Conservation (phyloP, 2,888 invertebrate genomes). For the Folsomia manolachei region DNA sequence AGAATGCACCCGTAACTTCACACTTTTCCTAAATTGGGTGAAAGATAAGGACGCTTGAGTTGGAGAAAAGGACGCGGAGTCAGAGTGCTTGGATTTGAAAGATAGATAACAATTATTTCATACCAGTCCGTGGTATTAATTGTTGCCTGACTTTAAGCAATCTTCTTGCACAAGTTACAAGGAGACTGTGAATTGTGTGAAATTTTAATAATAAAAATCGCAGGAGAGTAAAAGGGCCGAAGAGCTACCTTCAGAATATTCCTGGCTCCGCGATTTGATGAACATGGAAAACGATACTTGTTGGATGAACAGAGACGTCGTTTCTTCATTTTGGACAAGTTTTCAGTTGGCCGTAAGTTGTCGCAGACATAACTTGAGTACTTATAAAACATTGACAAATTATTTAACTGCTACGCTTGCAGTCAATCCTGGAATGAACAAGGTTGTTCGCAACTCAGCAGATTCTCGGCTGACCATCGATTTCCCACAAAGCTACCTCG, state of each 20-base stretch:
- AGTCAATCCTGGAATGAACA: constrained; percentile 59
- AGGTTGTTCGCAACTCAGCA: constrained; percentile 64
- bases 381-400: constrained; percentile 17
- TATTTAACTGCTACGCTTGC: constrained; percentile 38
- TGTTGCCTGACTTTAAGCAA: constrained; percentile 30
- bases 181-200: neutral
- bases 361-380: constrained; percentile 4
- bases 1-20: neutral
- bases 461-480: constrained; percentile 79
- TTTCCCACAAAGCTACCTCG: constrained; percentile 75
- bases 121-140: too few species aligned
- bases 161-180: neutral
- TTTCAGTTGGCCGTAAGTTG: constrained; percentile 62
- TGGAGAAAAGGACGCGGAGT: too few species aligned
- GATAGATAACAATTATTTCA: too few species aligned
- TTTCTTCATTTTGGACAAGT: constrained; percentile 72
- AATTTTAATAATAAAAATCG: neutral
- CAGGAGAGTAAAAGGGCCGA: constrained; percentile 50
- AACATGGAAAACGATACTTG: constrained; percentile 64
- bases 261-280: constrained; percentile 65
- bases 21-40: too few species aligned
- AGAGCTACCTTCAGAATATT: constrained; percentile 69
- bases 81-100: too few species aligned
- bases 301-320: constrained; percentile 65
- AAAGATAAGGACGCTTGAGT: too few species aligned